Base-by-base conservation (phyloP, 2,888 invertebrate genomes). In the Syritta pipiens region DNA sequence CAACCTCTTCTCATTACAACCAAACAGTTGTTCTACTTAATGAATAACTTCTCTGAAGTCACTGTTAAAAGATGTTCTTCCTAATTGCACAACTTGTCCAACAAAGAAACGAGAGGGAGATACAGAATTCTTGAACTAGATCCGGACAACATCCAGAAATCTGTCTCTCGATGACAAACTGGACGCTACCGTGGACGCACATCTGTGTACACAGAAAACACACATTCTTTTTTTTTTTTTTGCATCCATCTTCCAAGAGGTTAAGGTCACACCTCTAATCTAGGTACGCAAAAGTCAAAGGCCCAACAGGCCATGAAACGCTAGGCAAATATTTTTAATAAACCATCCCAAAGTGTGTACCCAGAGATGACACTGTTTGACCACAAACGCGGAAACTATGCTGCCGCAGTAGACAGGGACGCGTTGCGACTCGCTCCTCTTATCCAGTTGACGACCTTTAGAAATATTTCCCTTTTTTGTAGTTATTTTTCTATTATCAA, bases 381-480 rank as follows among this genome's bases (percentile, higher is more conserved):
- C n/a, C 46, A 51, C 53, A 51, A 77, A 74, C 72, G 67, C 79
- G 79, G 79, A 79, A 79, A 79, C 60, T 67, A 55, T 32, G 22
- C 40, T 55, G 17, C 35, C 42, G 32, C 51, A 37, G 26, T 24
- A 59, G 67, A 60, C 67, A 60, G 46, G 67, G 48, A 67, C 49
- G 65, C 42, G 60, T 60, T 57, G 46, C 60, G 48, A 67, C 49
- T 59, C 42, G 60, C 65, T 57, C 37, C 62, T 72, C 79, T 67
- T 74, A 74, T 68, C 67, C 74, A 79, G 79, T 79, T 72, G 79
- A 79, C 79, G 79, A 74, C 79, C 79, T 79, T 79, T 62, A 68
- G 60, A 79, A 79, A 74, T 79, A 79, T 79, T 79, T 79, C 79
- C 72, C 67, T 79, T 79, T 72, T 79, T 79, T 79, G 79, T 79